A percentile compares a stretch with the other conserved stretches of the same genome.
Evolutionary conservation across 2,888 invertebrate genomes (phyloP).

Genomic region (Yponomeuta plumbellus): DNA sequence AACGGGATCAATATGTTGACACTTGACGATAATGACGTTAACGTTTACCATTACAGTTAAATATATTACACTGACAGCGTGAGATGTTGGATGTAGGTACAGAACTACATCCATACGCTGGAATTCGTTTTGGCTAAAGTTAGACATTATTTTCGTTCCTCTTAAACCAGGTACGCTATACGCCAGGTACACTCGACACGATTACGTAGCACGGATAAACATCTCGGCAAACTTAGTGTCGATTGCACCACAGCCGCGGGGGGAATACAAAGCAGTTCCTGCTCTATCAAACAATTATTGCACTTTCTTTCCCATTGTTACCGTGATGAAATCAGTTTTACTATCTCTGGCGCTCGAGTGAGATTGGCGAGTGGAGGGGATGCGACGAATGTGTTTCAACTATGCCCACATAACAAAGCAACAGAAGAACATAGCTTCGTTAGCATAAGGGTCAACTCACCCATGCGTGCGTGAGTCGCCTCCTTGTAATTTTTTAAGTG

Average conservation of each 20-base stretch:
- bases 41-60: no score
- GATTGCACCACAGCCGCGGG: conserved; percentile 11
- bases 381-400: conserved; percentile 37
- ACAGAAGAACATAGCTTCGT: neutral
- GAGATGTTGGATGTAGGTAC: no score
- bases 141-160: no score
- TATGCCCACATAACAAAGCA: conserved; percentile 20
- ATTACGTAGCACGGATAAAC: conserved; percentile 16
- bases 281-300: conserved; percentile 68
- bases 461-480: no score
- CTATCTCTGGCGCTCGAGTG: conserved; percentile 67
- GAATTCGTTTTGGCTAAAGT: no score
- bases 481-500: no score
- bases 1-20: no score
- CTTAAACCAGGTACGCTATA: no score
- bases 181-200: conserved; percentile 15
- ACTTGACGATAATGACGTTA: no score
- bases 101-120: no score
- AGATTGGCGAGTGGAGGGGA: conserved; percentile 61
- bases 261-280: conserved; percentile 42
- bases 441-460: neutral
- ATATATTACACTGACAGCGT: no score
- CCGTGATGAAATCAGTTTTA: conserved; percentile 64
- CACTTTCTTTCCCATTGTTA: conserved; percentile 69
- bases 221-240: neutral